These are phyloP conservation scores for Quadroppia sp. DNA, from an alignment of 2,888 invertebrate genomes.

Conservation along the genomic window DNA sequence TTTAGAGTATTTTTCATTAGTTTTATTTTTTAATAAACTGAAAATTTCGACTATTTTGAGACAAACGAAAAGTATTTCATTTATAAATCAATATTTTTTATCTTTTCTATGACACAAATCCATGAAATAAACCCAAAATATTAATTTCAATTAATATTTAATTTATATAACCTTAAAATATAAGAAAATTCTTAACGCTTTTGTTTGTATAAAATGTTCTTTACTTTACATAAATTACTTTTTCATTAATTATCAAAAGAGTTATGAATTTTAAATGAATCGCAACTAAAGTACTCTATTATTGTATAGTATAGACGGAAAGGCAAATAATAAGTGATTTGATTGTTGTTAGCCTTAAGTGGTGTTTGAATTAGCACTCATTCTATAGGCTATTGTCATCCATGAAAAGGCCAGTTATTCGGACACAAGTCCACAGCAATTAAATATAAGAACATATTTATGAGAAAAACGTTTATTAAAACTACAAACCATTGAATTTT, in stretches of 20 bases:
- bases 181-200: background rate
- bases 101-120: background rate
- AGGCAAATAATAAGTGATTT: background rate
- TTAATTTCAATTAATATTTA: background rate
- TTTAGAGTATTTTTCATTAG: no score
- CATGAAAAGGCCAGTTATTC: background rate
- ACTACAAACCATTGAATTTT: background rate
- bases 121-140: background rate
- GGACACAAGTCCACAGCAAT: background rate
- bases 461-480: background rate
- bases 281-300: background rate
- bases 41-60: no score
- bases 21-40: no score
- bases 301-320: background rate
- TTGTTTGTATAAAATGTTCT: background rate
- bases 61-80: no score
- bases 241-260: background rate
- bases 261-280: background rate
- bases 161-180: background rate
- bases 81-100: no score
- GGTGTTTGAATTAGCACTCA: no score
- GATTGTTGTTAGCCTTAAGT: background rate
- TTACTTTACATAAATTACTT: slow-evolving; percentile 3
- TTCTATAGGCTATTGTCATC: no score
- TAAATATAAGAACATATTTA: background rate